phyloP scores from a whole-genome alignment of 2,888 invertebrate species.

The Pristionchus exspectatus region DNA sequence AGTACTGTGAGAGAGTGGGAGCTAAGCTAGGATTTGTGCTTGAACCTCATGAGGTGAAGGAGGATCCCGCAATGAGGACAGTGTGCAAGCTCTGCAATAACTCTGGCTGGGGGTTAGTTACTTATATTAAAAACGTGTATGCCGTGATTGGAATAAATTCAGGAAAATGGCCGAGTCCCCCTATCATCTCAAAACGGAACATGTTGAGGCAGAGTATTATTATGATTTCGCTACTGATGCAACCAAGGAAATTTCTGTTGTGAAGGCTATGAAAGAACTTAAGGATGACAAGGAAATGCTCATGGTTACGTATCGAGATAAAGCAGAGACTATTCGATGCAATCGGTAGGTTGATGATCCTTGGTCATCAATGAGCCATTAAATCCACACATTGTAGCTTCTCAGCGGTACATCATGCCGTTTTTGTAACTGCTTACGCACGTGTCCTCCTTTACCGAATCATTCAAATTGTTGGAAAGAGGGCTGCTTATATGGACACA shows the following conservation, averaged over 20 bases:
- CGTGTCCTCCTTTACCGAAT: too few species aligned
- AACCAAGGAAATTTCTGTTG: not conserved
- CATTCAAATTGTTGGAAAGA: too few species aligned
- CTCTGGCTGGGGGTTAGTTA: not conserved
- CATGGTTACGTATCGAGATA: not conserved
- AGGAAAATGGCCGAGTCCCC: not conserved
- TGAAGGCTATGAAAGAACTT: not conserved
- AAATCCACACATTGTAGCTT: not conserved
- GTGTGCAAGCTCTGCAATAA: too few species aligned
- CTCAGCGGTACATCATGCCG: conserved; percentile 19
- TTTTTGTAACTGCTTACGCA: conserved; percentile 3
- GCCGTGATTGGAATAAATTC: not conserved
- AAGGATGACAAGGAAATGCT: not conserved
- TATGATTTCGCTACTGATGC: not conserved
- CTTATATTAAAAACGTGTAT: too few species aligned
- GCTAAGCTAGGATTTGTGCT: too few species aligned
- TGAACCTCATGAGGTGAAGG: too few species aligned
- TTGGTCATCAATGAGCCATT: not conserved
- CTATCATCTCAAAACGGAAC: not conserved
- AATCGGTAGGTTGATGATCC: not conserved
- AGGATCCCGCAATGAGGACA: too few species aligned
- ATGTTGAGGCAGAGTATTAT: not conserved
- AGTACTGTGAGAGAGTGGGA: too few species aligned
- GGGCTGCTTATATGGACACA: conserved; percentile 16
- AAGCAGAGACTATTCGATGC: not conserved